Evolutionary conservation across 2,113 vertebrate species (phyloP).

Genomic region (Hiodon alosoides): DNA sequence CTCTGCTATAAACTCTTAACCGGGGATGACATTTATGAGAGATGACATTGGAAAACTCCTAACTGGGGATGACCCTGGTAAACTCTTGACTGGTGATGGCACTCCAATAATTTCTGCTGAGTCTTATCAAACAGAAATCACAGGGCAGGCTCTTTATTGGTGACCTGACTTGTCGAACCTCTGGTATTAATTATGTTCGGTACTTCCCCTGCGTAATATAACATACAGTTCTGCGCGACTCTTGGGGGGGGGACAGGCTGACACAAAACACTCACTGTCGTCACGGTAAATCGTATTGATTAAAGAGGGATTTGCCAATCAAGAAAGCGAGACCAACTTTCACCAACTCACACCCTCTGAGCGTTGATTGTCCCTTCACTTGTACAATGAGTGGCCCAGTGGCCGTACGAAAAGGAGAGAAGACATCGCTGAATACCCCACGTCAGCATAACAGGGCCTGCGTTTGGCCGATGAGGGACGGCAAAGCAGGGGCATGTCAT

Average conservation of each 20-base stretch:
- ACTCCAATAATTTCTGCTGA: too few relatives aligned
- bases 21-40: too few relatives aligned
- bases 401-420: conserved; percentile 29
- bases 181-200: background rate
- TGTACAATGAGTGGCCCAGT: conserved; percentile 13
- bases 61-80: too few relatives aligned
- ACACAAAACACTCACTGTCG: background rate
- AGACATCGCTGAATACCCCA: conserved; percentile 3
- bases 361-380: conserved; percentile 31
- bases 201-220: background rate
- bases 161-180: background rate
- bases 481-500: conserved; percentile 13
- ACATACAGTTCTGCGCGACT: background rate
- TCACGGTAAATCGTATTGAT: background rate
- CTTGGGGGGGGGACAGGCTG: background rate
- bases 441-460: conserved; percentile 1
- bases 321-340: conserved; percentile 18
- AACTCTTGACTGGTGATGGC: too few relatives aligned
- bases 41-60: too few relatives aligned
- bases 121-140: too few relatives aligned
- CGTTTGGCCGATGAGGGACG: background rate
- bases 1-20: too few relatives aligned
- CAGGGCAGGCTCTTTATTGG: background rate
- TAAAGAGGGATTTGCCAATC: background rate
- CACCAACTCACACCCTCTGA: conserved; percentile 22